Evolutionary conservation across 2,888 invertebrate species (phyloP).

Genomic region (Aleiodes leptofemur): DNA sequence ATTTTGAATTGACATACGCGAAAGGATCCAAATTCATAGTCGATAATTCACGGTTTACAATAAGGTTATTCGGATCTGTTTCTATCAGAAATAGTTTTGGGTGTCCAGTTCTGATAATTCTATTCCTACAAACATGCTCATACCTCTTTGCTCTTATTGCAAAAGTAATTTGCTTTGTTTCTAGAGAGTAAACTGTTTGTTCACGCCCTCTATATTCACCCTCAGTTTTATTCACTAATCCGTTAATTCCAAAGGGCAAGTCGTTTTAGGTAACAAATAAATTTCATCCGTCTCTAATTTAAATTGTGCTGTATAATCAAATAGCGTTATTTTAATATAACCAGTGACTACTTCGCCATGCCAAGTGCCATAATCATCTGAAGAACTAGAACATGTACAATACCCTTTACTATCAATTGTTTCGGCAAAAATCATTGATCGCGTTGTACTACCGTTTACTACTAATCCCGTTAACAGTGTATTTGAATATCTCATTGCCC

Average conservation of each 20-base stretch:
- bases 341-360: background rate
- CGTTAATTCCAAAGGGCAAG: constrained; percentile 17
- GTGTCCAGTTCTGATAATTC: constrained; percentile 11
- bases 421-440: background rate
- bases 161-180: constrained; percentile 46
- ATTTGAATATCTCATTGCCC: background rate
- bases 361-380: background rate
- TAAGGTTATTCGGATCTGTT: background rate
- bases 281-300: too few species aligned
- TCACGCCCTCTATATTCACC: background rate
- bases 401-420: too few species aligned
- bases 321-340: background rate
- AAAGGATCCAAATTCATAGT: constrained; percentile 42
- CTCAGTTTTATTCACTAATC: constrained; percentile 37
- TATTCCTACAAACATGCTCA: constrained; percentile 42
- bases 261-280: background rate
- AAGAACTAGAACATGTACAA: too few species aligned
- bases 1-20: constrained; percentile 52
- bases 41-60: too few species aligned
- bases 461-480: background rate
- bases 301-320: background rate
- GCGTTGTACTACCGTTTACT: too few species aligned
- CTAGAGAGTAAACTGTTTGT: constrained; percentile 35
- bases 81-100: constrained; percentile 46
- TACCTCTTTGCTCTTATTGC: constrained; percentile 22